Conservation (phyloP, 2,113 vertebrate genomes). For the Platycercus adscitus region DNA sequence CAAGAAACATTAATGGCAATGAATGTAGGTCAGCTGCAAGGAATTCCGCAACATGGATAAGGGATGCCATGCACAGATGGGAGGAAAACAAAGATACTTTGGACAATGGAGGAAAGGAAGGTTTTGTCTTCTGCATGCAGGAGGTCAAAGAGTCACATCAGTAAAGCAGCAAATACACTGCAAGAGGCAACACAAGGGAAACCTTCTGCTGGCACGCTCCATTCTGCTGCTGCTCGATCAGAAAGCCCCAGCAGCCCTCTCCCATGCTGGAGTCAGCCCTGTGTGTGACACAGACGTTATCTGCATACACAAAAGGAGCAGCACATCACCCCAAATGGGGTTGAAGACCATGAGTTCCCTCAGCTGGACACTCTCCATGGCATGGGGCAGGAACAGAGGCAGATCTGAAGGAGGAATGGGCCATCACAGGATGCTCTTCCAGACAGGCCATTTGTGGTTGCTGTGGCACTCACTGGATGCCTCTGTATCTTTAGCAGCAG, state of each 20-base stretch:
- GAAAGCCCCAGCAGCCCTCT: background rate
- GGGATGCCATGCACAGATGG: background rate
- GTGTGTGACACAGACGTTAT: background rate
- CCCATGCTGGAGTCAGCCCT: background rate
- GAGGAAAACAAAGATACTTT: background rate
- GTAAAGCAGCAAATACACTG: background rate
- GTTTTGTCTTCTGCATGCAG: background rate
- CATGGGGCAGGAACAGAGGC: background rate
- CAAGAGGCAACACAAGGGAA: background rate
- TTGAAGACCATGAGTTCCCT: background rate
- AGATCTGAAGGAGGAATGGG: background rate
- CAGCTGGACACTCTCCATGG: background rate
- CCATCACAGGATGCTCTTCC: background rate
- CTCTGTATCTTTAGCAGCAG: background rate
- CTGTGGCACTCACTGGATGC: background rate
- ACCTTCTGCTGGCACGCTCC: background rate
- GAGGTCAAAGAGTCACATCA: background rate
- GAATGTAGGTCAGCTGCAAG: background rate
- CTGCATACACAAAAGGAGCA: fast-evolving
- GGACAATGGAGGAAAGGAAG: background rate
- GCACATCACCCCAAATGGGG: background rate
- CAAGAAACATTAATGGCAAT: background rate
- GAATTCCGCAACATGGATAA: background rate
- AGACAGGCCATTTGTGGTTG: background rate
- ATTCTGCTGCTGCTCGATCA: background rate